These are phyloP conservation scores for Chionomys nivalis DNA, from an alignment of 2,113 vertebrate genomes.

Conservation along the genomic window DNA sequence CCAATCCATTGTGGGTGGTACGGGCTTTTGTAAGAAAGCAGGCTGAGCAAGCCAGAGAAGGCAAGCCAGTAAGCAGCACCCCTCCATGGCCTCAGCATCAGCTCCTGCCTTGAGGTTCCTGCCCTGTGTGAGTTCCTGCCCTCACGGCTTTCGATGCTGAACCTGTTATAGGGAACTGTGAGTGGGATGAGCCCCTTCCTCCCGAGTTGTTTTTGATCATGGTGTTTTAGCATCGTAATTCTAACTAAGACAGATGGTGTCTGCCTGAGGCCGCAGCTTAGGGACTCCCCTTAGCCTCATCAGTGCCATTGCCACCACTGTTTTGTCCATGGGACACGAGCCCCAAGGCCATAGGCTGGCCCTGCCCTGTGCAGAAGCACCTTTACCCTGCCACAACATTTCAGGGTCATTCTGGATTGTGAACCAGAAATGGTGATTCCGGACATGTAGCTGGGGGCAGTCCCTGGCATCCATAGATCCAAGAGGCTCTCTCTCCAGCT, in stretches of 20 bases:
- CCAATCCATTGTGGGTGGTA: background rate
- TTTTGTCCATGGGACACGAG: background rate
- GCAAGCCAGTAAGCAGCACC: background rate
- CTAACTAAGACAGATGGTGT: background rate
- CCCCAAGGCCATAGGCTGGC: too few species aligned
- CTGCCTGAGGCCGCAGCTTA: background rate
- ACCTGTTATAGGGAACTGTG: background rate
- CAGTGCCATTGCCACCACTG: background rate
- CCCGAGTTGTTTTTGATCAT: background rate
- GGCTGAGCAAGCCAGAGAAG: background rate
- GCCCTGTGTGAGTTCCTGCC: background rate
- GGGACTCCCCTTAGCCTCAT: too few species aligned
- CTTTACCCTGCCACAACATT: background rate
- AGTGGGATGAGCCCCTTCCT: background rate
- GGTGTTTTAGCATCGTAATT: background rate
- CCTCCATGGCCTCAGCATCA: background rate
- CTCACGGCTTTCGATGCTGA: background rate
- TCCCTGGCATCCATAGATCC: background rate
- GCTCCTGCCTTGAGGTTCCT: background rate
- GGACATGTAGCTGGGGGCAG: fast-evolving
- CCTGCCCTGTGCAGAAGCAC: too few species aligned
- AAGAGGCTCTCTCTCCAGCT: background rate
- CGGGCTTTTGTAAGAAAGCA: background rate
- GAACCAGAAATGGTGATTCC: background rate
- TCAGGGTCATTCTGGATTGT: background rate